These are phyloP conservation scores for Pseudomyrmex sp. DNA, from an alignment of 1,140 invertebrate genomes.

Conservation along the genomic window DNA sequence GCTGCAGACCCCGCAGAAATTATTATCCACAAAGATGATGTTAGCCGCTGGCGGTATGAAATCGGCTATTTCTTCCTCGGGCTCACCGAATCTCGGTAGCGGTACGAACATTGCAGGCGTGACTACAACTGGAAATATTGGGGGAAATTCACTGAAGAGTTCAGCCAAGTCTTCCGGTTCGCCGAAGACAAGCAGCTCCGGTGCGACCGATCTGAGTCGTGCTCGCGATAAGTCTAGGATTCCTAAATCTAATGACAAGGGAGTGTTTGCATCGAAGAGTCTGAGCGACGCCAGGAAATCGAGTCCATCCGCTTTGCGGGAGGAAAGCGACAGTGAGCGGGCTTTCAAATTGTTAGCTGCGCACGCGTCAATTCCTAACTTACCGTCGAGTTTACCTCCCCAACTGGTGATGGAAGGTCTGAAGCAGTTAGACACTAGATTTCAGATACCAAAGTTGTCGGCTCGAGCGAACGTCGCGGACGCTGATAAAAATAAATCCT, in stretches of 20 bases:
- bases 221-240: conserved; percentile 86
- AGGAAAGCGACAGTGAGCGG: conserved; percentile 88
- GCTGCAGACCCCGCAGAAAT: conserved; percentile 82
- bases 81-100: conserved; percentile 70
- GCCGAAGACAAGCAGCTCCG: conserved; percentile 82
- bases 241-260: conserved; percentile 87
- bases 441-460: conserved; percentile 94
- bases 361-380: conserved; percentile 84
- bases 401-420: conserved; percentile 89
- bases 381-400: conserved; percentile 81
- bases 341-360: conserved; percentile 85
- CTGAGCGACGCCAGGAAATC: conserved; percentile 86
- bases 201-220: conserved; percentile 86
- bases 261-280: conserved; percentile 87
- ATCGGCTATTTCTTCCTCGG: conserved; percentile 80
- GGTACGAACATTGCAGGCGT: conserved; percentile 49
- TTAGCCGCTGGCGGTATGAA: conserved; percentile 84
- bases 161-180: conserved; percentile 83
- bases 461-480: conserved; percentile 84
- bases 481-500: conserved; percentile 71
- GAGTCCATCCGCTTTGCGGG: conserved; percentile 87
- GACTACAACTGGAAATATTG: conserved; percentile 4
- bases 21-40: conserved; percentile 73
- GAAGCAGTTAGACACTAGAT: conserved; percentile 92
- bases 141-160: conserved; percentile 71